Evolutionary conservation across 1,140 invertebrate genomes (phyloP).

Genomic region (Drosophila carrolli): DNA sequence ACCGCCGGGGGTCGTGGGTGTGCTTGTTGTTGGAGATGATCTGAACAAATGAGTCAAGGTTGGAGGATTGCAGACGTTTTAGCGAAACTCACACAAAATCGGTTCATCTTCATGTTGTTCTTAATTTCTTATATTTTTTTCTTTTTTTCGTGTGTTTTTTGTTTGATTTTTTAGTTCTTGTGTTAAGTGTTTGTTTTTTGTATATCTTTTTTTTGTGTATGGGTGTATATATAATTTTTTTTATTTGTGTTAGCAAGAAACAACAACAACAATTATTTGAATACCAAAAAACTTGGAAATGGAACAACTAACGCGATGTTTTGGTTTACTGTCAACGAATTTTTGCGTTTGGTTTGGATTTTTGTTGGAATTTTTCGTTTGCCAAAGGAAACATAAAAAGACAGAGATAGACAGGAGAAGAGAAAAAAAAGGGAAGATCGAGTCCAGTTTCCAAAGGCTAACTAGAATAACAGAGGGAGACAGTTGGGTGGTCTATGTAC

Average conservation of each 20-base stretch:
- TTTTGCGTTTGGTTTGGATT: slow-evolving; percentile 11
- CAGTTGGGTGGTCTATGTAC: slow-evolving; percentile 26
- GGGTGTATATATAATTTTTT: slow-evolving; percentile 25
- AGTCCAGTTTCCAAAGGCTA: slow-evolving; percentile 23
- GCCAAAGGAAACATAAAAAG: slow-evolving; percentile 7
- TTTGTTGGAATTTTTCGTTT: background rate
- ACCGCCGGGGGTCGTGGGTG: slow-evolving; percentile 86
- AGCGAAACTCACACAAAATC: slow-evolving; percentile 73
- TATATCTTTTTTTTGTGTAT: slow-evolving; percentile 25
- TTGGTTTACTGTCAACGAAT: slow-evolving; percentile 8
- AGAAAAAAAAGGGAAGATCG: slow-evolving; percentile 1
- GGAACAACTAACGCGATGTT: slow-evolving; percentile 8
- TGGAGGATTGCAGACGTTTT: slow-evolving; percentile 75
- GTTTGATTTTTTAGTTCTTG: slow-evolving; percentile 42
- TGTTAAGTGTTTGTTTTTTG: slow-evolving; percentile 27
- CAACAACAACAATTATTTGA: slow-evolving; percentile 52
- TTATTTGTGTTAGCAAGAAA: slow-evolving; percentile 69
- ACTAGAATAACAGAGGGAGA: slow-evolving; percentile 18
- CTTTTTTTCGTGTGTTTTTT: slow-evolving; percentile 37
- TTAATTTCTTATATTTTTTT: slow-evolving; percentile 21
- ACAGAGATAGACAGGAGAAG: slow-evolving; percentile 25
- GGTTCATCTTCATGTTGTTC: slow-evolving; percentile 22
- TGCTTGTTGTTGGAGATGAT: slow-evolving; percentile 87
- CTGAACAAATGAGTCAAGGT: slow-evolving; percentile 85
- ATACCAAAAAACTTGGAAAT: slow-evolving; percentile 12